A percentile compares a stretch with the other conserved stretches of the same genome.
Evolutionary conservation across 2,113 vertebrate species (phyloP).

Genomic region (Neopipo cinnamomea): DNA sequence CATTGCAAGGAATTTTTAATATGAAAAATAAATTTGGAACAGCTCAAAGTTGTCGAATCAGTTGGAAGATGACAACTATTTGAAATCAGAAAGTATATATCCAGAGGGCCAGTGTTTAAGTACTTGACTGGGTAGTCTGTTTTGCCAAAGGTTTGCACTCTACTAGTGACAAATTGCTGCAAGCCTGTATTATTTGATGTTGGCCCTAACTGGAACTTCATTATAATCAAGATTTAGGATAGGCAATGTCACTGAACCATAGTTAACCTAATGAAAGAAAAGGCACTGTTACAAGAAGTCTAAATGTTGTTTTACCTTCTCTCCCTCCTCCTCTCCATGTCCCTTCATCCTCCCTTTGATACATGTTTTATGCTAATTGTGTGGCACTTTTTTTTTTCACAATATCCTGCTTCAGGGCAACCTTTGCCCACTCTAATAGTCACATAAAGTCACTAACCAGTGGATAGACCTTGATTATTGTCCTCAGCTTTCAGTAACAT

Average conservation of each 20-base stretch:
- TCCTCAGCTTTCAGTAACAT: neutral
- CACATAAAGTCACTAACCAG: neutral
- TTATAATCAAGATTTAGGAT: neutral
- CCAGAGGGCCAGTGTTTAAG: neutral
- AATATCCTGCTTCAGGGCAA: constrained; percentile 15
- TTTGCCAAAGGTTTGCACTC: neutral
- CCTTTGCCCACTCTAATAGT: neutral
- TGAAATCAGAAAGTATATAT: constrained; percentile 32
- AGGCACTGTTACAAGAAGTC: constrained; percentile 49
- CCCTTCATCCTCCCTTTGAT: neutral
- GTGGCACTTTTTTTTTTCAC: neutral
- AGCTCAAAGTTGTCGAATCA: constrained; percentile 6
- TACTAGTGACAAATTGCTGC: neutral
- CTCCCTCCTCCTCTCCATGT: neutral
- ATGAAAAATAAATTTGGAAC: neutral
- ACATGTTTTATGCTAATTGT: constrained; percentile 46
- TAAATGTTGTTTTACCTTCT: constrained; percentile 28
- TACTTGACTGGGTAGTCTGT: neutral
- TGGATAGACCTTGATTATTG: neutral
- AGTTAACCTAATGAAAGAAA: constrained; percentile 31
- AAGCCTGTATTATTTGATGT: neutral
- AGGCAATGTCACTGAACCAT: constrained; percentile 45
- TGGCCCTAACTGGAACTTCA: neutral
- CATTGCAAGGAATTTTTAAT: constrained; percentile 78
- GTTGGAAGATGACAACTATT: neutral